phyloP scores from a whole-genome alignment of 2,888 invertebrate species.

The Pogonocherus hispidulus region DNA sequence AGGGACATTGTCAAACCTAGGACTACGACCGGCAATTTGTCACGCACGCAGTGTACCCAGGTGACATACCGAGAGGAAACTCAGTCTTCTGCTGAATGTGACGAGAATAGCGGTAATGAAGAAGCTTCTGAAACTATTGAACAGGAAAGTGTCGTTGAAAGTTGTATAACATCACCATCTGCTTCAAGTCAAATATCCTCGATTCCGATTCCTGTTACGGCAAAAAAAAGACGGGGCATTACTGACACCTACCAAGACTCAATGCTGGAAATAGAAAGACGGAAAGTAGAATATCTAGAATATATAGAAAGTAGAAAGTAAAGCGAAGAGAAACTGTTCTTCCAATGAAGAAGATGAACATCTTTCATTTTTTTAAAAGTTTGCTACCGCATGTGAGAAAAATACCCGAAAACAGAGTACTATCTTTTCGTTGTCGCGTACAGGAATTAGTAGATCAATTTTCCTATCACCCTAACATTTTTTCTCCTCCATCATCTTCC shows the following conservation, averaged over 20 bases:
- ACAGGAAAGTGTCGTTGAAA: constrained; percentile 19
- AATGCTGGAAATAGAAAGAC: constrained; percentile 11
- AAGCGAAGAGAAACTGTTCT: constrained; percentile 6
- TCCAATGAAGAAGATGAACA: constrained; percentile 16
- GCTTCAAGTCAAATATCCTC: constrained; percentile 13
- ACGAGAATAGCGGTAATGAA: constrained; percentile 18
- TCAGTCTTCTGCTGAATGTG: constrained; percentile 22
- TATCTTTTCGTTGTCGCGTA: constrained; percentile 21
- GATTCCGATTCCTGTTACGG: constrained; percentile 8
- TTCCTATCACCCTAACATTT: constrained; percentile 9
- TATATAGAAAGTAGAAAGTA: too few species aligned
- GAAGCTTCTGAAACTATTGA: constrained; percentile 14
- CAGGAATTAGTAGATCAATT: constrained; percentile 25
- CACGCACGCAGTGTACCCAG: constrained; percentile 5
- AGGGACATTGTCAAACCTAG: constrained; percentile 15
- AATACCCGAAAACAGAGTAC: constrained; percentile 23
- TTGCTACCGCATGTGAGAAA: constrained; percentile 17
- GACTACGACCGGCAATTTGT: constrained; percentile 8
- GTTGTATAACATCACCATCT: constrained; percentile 9
- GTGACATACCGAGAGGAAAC: constrained; percentile 19
- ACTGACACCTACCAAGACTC: constrained; percentile 5
- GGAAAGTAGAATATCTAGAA: constrained; percentile 7
- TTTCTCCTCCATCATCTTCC: constrained; percentile 17
- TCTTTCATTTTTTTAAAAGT: constrained; percentile 18
- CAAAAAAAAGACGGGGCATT: constrained; percentile 18